Base-by-base conservation (phyloP, 2,113 vertebrate species). In the Elephantulus edwardii region DNA sequence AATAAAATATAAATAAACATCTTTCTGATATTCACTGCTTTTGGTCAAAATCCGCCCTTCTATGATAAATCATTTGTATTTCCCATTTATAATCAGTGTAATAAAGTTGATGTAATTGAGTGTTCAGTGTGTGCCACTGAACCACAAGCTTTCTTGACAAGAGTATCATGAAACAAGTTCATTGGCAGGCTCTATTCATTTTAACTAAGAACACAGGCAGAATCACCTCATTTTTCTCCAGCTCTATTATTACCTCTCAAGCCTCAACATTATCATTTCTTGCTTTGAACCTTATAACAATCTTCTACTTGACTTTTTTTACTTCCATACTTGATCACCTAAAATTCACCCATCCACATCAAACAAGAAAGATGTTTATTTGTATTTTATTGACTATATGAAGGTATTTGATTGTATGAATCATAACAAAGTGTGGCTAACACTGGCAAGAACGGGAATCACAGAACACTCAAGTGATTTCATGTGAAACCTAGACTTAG, bases 41-140 rank as follows among this genome's bases (percentile, higher is more conserved):
- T n/a, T n/a, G n/a, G n/a, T n/a, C n/a, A n/a, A n/a, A n/a, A n/a
- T n/a, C n/a, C n/a, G n/a, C n/a, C n/a, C n/a, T n/a, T n/a, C n/a
- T n/a, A n/a, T n/a, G n/a, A n/a, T n/a, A 50, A 74, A 91, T 80
- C 74, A 74, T 28, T 54, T 56, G 66, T 8, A 82, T 64, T 90
- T 54, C 19, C 38, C 22, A 56, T 64, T 26, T 50, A 79, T 26
- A 75, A 38, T 38, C 56, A 88, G 20, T 35, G 6, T 40, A 84
- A 66, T 58, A 80, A 84, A 33, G 28, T 26, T 75, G 44, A 30
- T 26, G 68, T 75, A 50, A 74, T 75, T 60, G 26, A 68, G 16
- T 60, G 42, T 19, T 52, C 71, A n/a, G 64, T 54, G 46, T 60
- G 52, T 56, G n/a, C 40, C 44, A 91, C 30, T 75, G 35, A 17